These are phyloP conservation scores for Thamnophis sirtalis DNA, from an alignment of 2,113 vertebrate genomes.

Conservation along the genomic window DNA sequence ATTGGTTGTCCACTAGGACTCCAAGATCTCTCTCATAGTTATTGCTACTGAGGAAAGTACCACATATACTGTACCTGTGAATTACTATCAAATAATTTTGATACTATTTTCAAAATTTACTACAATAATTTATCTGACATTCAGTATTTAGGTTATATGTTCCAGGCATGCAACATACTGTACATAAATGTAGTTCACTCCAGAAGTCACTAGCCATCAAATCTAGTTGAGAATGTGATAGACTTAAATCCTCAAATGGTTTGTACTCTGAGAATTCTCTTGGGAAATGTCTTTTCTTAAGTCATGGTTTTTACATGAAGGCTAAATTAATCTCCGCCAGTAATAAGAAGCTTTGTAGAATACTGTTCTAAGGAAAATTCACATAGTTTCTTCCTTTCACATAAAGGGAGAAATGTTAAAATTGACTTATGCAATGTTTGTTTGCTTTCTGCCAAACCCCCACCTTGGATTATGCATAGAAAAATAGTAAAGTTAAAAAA, in stretches of 20 bases:
- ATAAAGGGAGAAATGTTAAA: neutral
- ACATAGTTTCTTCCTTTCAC: neutral
- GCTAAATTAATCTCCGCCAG: neutral
- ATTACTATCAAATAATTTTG: neutral
- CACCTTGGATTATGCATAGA: neutral
- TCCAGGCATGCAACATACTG: neutral
- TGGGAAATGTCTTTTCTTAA: neutral
- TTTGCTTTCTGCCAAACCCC: neutral
- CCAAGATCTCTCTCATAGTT: too few species aligned
- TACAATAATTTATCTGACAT: neutral
- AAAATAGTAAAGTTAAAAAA: neutral
- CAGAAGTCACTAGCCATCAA: neutral
- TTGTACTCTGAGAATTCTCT: neutral
- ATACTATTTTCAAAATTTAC: neutral
- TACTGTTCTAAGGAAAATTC: neutral
- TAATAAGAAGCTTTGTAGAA: neutral
- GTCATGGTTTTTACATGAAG: neutral
- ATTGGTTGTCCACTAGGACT: too few species aligned
- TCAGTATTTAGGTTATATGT: neutral
- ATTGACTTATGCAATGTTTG: neutral
- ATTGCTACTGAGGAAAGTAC: too few species aligned
- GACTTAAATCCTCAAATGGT: neutral
- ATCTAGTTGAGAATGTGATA: neutral
- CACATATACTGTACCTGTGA: too few species aligned
- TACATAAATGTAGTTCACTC: neutral